A percentile compares a stretch with the other conserved stretches of the same genome.
Conservation (phyloP, 2,113 vertebrate genomes). For the Notechis scutatus region DNA sequence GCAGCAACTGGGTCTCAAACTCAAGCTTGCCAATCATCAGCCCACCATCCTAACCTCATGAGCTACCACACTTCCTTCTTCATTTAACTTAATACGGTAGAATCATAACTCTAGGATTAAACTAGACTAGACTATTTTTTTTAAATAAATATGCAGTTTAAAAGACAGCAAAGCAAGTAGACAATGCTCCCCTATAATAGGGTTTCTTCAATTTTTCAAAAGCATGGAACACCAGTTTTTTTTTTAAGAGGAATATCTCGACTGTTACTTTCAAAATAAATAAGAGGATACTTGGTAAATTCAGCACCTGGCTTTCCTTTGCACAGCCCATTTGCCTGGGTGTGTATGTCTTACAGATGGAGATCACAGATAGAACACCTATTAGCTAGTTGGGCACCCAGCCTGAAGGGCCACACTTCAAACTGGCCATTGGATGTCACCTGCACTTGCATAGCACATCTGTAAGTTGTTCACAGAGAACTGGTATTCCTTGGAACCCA, state of each 20-base stretch:
- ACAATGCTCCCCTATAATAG: not conserved
- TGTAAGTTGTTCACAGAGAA: not conserved
- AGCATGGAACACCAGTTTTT: not conserved
- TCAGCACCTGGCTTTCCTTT: not conserved
- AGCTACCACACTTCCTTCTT: not conserved
- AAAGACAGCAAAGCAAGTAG: not conserved
- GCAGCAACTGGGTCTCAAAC: not conserved
- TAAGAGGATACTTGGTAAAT: not conserved
- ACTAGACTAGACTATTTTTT: not conserved
- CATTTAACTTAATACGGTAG: not conserved
- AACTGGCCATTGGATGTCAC: not conserved
- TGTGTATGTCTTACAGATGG: not conserved
- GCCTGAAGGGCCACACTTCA: not conserved
- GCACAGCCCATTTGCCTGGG: not conserved
- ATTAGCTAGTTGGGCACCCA: not conserved
- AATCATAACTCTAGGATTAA: not conserved
- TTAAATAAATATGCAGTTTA: not conserved
- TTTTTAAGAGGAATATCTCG: not conserved
- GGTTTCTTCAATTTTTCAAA: not conserved
- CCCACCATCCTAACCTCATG: not conserved
- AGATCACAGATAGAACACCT: not conserved
- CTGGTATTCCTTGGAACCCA: not conserved
- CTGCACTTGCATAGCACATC: not conserved
- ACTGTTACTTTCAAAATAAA: not conserved
- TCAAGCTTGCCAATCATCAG: not conserved